Percentiles rank a stretch among this genome's conserved stretches.
Evolutionary conservation across 2,113 vertebrate genomes (phyloP).

Genomic region (Psilopogon haemacephalus): DNA sequence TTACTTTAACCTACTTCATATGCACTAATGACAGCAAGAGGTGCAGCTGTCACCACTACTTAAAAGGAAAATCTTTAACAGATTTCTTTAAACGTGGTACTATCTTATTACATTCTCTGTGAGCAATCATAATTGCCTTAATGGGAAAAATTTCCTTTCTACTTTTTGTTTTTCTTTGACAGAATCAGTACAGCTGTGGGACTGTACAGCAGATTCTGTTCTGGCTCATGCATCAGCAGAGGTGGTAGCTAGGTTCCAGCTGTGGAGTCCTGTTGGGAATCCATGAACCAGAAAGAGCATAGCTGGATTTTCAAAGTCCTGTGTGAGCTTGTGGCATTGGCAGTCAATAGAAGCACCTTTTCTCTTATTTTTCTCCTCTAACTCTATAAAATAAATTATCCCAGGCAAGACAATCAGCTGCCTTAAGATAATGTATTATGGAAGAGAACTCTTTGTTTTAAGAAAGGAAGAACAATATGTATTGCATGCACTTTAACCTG

Average conservation of each 20-base stretch:
- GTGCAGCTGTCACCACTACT: not conserved
- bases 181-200: not conserved
- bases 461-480: not conserved
- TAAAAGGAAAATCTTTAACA: not conserved
- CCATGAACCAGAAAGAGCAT: not conserved
- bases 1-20: not conserved
- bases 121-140: not conserved
- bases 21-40: not conserved
- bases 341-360: not conserved
- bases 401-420: conserved; percentile 41
- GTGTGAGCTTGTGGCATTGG: not conserved
- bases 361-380: not conserved
- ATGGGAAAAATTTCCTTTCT: not conserved
- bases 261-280: not conserved
- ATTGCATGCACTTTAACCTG: not conserved
- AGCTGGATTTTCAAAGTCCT: conserved; percentile 6
- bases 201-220: not conserved
- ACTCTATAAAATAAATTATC: conserved; percentile 55
- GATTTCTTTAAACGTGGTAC: not conserved
- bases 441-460: conserved; percentile 25
- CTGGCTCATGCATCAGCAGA: not conserved
- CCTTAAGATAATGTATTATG: not conserved
- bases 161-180: not conserved
- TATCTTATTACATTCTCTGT: not conserved
- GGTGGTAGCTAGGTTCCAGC: not conserved